A percentile compares a stretch with the other conserved stretches of the same genome.
phyloP scores from a whole-genome alignment of 1,140 invertebrate species.

The Diachasma alloeum region DNA sequence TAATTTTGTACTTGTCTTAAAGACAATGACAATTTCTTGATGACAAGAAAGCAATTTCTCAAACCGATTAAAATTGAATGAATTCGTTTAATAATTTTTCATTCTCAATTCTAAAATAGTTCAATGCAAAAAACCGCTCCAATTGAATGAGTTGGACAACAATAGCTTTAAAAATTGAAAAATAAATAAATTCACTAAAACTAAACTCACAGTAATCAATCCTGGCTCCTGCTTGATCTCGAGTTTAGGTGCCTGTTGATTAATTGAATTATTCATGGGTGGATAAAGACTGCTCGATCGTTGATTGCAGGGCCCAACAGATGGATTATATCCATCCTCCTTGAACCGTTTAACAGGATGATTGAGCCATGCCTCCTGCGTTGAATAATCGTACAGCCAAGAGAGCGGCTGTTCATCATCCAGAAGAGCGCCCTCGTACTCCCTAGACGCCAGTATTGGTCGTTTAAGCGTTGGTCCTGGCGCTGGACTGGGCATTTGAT shows the following conservation, averaged over 20 bases:
- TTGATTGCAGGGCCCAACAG: conserved; percentile 45
- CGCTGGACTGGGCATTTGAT: conserved; percentile 66
- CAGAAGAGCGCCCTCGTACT: conserved; percentile 76
- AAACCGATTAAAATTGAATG: too few species aligned
- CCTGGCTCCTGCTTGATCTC: conserved; percentile 63
- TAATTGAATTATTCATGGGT: conserved; percentile 46
- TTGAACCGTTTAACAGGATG: conserved; percentile 88
- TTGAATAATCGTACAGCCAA: conserved; percentile 88
- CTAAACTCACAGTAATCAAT: conserved; percentile 47
- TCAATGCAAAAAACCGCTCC: too few species aligned
- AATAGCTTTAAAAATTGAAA: too few species aligned
- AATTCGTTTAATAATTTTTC: too few species aligned
- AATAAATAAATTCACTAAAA: not conserved
- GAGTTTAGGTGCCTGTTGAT: conserved; percentile 46
- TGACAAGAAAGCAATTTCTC: too few species aligned
- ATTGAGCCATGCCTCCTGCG: conserved; percentile 85
- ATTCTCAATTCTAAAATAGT: too few species aligned
- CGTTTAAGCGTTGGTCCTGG: conserved; percentile 66
- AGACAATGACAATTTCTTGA: too few species aligned
- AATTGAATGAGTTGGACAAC: too few species aligned
- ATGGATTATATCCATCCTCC: conserved; percentile 32
- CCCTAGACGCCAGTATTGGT: conserved; percentile 76
- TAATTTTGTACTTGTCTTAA: too few species aligned
- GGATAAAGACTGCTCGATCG: conserved; percentile 51
- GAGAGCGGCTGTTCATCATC: conserved; percentile 83